Conservation (phyloP, 2,113 vertebrate species). For the Plotosus lineatus region DNA sequence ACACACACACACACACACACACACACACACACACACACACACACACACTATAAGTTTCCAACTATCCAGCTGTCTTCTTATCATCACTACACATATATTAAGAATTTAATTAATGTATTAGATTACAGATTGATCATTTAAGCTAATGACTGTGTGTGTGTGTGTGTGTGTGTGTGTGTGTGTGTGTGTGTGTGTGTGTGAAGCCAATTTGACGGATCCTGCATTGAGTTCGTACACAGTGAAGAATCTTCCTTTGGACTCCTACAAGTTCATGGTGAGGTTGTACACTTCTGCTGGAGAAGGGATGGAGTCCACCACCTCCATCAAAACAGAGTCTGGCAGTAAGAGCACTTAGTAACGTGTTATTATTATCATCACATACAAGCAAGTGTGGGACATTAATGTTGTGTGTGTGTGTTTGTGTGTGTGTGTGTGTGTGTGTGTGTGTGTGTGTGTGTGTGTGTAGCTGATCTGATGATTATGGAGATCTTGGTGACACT, state of each 20-base stretch:
- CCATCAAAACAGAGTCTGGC: constrained; percentile 61
- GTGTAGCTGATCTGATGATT: constrained; percentile 67
- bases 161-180: background rate
- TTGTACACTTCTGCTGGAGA: constrained; percentile 73
- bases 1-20: background rate
- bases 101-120: background rate
- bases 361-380: background rate
- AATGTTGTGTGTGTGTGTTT: background rate
- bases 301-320: constrained; percentile 58
- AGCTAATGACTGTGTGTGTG: background rate
- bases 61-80: background rate
- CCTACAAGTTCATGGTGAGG: constrained; percentile 73
- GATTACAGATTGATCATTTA: background rate
- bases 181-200: constrained; percentile 8
- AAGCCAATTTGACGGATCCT: constrained; percentile 65
- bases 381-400: background rate
- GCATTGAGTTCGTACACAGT: constrained; percentile 59
- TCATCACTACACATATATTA: background rate
- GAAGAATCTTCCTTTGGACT: constrained; percentile 53
- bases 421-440: background rate
- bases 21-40: background rate
- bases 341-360: constrained; percentile 53
- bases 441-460: constrained; percentile 26
- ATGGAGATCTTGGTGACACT: constrained; percentile 71
- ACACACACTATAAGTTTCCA: background rate